Conservation (phyloP, 2,113 vertebrate genomes). For the Beaufortia kweichowensis region DNA sequence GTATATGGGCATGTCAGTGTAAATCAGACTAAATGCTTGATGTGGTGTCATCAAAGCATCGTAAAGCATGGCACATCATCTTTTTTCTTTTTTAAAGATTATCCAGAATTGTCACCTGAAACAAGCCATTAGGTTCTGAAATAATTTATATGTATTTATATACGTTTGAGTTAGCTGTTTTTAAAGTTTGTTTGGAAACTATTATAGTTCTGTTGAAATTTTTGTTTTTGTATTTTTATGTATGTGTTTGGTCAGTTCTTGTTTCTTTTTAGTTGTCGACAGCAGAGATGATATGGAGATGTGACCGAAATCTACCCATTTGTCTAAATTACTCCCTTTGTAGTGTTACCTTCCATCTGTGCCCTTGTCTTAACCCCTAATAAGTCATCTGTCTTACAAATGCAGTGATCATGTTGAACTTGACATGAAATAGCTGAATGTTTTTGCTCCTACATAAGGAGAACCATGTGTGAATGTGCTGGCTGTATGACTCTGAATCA, state of each 20-base stretch:
- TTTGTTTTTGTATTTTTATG: not conserved
- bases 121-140: not conserved
- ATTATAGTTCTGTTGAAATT: too few relatives aligned
- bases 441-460: not conserved
- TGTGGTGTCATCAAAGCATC: conserved; percentile 60
- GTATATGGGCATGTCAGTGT: conserved; percentile 40
- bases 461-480: not conserved
- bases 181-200: too few relatives aligned
- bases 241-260: conserved; percentile 2
- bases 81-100: not conserved
- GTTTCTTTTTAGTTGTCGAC: not conserved
- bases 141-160: not conserved
- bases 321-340: conserved; percentile 9
- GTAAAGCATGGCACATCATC: conserved; percentile 5
- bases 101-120: not conserved
- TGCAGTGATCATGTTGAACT: not conserved
- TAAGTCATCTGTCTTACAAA: conserved; percentile 11
- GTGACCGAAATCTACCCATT: conserved; percentile 1
- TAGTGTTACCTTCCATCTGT: conserved; percentile 1
- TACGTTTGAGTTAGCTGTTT: too few relatives aligned
- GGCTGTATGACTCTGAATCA: conserved; percentile 1
- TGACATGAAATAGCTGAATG: not conserved
- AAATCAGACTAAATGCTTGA: conserved; percentile 46
- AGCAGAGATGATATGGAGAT: not conserved
- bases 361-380: not conserved